Conservation (phyloP, 2,888 invertebrate genomes). For the Cheilosia soror region DNA sequence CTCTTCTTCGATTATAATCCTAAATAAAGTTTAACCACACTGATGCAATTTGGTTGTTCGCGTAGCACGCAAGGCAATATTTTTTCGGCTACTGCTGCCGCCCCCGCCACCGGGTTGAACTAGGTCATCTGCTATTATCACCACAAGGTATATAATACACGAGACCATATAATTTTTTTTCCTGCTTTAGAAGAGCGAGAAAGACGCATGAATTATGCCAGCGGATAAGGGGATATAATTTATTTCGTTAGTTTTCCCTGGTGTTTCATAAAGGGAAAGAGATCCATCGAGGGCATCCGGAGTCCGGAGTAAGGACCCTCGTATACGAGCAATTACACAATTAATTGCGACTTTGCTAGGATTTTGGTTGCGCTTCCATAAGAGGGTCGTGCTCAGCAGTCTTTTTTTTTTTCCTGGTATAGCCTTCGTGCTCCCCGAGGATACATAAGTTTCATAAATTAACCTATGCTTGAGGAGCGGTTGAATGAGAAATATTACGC, state of each 20-base stretch:
- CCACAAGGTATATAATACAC: slow-evolving; percentile 38
- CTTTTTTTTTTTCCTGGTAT: slow-evolving; percentile 2
- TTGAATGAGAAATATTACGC: slow-evolving; percentile 32
- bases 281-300: slow-evolving; percentile 37
- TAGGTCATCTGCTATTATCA: slow-evolving; percentile 66
- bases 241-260: slow-evolving; percentile 71
- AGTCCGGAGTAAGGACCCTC: not conserved
- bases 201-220: slow-evolving; percentile 66
- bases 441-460: slow-evolving; percentile 71
- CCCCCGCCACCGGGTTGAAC: slow-evolving; percentile 36
- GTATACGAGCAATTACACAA: slow-evolving; percentile 45
- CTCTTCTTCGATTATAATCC: slow-evolving; percentile 36
- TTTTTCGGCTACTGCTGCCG: slow-evolving; percentile 28
- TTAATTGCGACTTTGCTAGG: slow-evolving; percentile 73
- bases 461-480: slow-evolving; percentile 62
- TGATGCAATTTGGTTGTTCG: slow-evolving; percentile 56
- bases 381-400: slow-evolving; percentile 20
- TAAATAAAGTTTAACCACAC: slow-evolving; percentile 42
- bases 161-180: not conserved
- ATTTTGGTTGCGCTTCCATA: slow-evolving; percentile 24
- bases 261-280: slow-evolving; percentile 63
- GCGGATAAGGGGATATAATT: slow-evolving; percentile 71
- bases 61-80: slow-evolving; percentile 57
- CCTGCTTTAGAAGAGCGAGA: not conserved
- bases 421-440: slow-evolving; percentile 36